These are phyloP conservation scores for Magallana nippona DNA, from an alignment of 2,888 invertebrate genomes.

Conservation along the genomic window DNA sequence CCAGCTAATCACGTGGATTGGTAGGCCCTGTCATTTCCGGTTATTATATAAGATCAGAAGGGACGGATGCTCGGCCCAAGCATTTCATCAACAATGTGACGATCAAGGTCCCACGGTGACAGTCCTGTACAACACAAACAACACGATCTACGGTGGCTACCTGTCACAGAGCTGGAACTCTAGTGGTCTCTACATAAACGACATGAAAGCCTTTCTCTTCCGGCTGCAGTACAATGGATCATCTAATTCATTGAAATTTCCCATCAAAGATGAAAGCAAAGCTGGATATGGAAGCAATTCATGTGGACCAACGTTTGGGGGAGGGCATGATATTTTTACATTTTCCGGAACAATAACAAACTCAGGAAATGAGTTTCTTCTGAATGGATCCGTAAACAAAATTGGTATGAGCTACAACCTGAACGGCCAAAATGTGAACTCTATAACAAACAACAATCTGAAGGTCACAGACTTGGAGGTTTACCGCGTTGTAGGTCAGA, in stretches of 20 bases:
- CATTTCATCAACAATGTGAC: slow-evolving; percentile 62
- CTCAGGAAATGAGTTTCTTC: not conserved
- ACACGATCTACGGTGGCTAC: too few relatives aligned
- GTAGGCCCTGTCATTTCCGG: slow-evolving; percentile 46
- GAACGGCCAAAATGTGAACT: slow-evolving; percentile 38
- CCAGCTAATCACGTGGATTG: slow-evolving; percentile 57
- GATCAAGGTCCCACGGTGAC: slow-evolving; percentile 61
- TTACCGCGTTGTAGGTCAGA: slow-evolving; percentile 50
- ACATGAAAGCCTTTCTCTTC: slow-evolving; percentile 58
- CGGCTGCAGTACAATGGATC: slow-evolving; percentile 49
- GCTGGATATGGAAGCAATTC: slow-evolving; percentile 35
- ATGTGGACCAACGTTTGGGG: slow-evolving; percentile 44
- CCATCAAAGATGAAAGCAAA: slow-evolving; percentile 32
- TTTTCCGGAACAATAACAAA: slow-evolving; percentile 15
- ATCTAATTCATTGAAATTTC: slow-evolving; percentile 46
- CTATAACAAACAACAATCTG: slow-evolving; percentile 49
- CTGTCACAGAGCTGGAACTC: slow-evolving; percentile 54
- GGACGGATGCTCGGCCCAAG: slow-evolving; percentile 54
- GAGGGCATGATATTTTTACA: not conserved
- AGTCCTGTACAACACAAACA: slow-evolving; percentile 56
- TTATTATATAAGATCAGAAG: too few relatives aligned
- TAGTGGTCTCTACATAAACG: slow-evolving; percentile 41
- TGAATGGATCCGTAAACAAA: slow-evolving; percentile 35
- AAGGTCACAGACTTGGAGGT: slow-evolving; percentile 53
- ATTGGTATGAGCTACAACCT: slow-evolving; percentile 27